Base-by-base conservation (phyloP, 2,888 invertebrate genomes). In the Pogonocherus hispidulus region DNA sequence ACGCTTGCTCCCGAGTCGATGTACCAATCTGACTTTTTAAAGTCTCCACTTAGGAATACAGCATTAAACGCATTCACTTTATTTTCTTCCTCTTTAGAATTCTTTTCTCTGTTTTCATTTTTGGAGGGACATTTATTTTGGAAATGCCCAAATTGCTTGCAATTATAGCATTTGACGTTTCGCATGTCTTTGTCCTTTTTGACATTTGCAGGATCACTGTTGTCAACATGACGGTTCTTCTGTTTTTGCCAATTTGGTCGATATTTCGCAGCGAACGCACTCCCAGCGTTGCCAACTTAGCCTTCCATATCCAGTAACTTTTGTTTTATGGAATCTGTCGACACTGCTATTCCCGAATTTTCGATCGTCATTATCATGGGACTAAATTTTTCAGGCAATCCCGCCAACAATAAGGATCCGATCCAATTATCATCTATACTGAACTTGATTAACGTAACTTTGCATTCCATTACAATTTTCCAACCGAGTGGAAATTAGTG, bases 371-470 rank as follows among this genome's bases (percentile, higher is more conserved):
- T 78, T 35, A 52, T 80, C 78, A 8, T 78, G 76, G 11, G 67
- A 6, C 69, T 78, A 23, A 37, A 76, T 56, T 66, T 69, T 44
- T 76, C 75, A 49, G 70, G 72, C 49, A 72, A 67, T 41, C 72
- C 78, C 14, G 78, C 75, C 44, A 77, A 70, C 5, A 80, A 65
- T 57, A 79, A 66, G n/a, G 77, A 76, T 1, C 78, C 78, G 11
- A 77, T 66, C 79, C 79, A 80, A 63, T 77, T 73, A 46, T 79
- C 78, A 44, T 71, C 65, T 0, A 79, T 73, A 2, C 71, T 68
- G 56, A 81, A 81, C 52, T 63, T 79, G 79, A 55, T 73, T 81
- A 0, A 82, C 77, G 52, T 81, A 82, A 0, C n/a, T 2, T 14
- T 65, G 69, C 76, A 80, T 79, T 1, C 71, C 71, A 19, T 71